phyloP scores from a whole-genome alignment of 1,140 invertebrate genomes.

The Helicorthomorpha holstii region DNA sequence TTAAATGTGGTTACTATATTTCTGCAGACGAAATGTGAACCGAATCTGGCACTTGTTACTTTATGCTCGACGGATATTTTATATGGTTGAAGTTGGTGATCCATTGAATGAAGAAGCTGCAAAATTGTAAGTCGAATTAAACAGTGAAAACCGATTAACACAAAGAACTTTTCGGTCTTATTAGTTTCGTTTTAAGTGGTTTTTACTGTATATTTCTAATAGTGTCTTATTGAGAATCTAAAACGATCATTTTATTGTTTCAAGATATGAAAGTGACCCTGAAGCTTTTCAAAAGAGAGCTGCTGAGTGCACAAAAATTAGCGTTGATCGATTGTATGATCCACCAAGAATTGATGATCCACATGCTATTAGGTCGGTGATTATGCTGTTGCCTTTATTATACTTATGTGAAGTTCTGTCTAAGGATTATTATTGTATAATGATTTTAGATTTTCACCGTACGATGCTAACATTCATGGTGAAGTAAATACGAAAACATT shows the following conservation, averaged over 20 bases:
- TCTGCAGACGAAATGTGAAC: constrained; percentile 44
- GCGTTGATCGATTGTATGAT: constrained; percentile 56
- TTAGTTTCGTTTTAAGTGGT: not conserved
- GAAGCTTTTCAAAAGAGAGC: constrained; percentile 46
- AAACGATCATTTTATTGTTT: not conserved
- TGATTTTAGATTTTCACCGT: not conserved
- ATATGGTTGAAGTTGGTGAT: constrained; percentile 48
- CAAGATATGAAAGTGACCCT: constrained; percentile 39
- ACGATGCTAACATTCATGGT: not conserved
- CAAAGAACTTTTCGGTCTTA: too few species aligned
- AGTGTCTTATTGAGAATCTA: constrained; percentile 15
- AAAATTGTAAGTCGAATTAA: constrained; percentile 42
- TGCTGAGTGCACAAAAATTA: constrained; percentile 47
- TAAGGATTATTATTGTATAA: not conserved
- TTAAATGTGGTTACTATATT: constrained; percentile 9
- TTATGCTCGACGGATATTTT: constrained; percentile 63
- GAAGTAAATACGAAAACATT: not conserved
- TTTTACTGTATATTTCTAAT: constrained; percentile 1
- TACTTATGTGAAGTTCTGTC: not conserved
- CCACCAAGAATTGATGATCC: constrained; percentile 57
- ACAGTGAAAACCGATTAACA: not conserved
- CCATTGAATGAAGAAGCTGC: constrained; percentile 58
- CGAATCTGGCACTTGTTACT: constrained; percentile 78
- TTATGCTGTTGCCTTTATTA: too few species aligned
- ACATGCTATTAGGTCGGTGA: constrained; percentile 51